Conservation (phyloP, 1,140 invertebrate genomes). For the Drosophila albomicans region DNA sequence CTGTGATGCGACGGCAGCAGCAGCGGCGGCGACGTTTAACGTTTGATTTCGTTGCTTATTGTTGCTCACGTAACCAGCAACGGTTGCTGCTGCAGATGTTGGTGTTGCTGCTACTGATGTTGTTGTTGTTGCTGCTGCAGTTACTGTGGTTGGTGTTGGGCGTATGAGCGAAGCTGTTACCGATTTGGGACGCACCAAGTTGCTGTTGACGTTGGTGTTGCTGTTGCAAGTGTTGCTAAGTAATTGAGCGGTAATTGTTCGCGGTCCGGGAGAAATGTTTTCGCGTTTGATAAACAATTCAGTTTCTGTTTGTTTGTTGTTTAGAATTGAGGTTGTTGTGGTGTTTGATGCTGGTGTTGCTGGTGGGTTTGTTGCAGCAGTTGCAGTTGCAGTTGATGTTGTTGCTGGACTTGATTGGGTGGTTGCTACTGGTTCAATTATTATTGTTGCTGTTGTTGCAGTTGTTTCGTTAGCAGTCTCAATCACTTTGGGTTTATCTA, state of each 20-base stretch:
- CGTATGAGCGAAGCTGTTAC: conserved; percentile 82
- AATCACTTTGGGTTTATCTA: conserved; percentile 50
- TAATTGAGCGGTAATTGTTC: conserved; percentile 67
- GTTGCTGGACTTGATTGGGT: conserved; percentile 28
- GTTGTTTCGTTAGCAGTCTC: conserved; percentile 50
- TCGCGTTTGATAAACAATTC: conserved; percentile 65
- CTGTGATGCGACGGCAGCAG: conserved; percentile 31
- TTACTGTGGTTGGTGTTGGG: conserved; percentile 38
- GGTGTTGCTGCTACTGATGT: conserved; percentile 34
- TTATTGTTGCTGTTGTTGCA: conserved; percentile 35
- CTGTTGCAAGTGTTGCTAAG: conserved; percentile 34
- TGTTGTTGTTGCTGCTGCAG: conserved; percentile 23
- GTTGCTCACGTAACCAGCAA: conserved; percentile 35
- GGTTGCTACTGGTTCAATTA: conserved; percentile 5
- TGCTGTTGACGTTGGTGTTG: conserved; percentile 29
- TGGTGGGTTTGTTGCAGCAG: conserved; percentile 42
- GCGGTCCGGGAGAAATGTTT: conserved; percentile 65
- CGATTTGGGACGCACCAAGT: conserved; percentile 73
- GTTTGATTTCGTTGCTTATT: conserved; percentile 41
- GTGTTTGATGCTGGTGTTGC: conserved; percentile 40
- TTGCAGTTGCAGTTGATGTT: conserved; percentile 18
- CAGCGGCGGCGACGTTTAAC: conserved; percentile 22
- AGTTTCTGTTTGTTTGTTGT: conserved; percentile 42
- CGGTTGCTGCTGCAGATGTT: conserved; percentile 27
- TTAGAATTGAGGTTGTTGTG: conserved; percentile 24